Evolutionary conservation across 2,113 vertebrate species (phyloP), one percentile per base, ranked within the genome.

Genomic region (Mus pahari): DNA sequence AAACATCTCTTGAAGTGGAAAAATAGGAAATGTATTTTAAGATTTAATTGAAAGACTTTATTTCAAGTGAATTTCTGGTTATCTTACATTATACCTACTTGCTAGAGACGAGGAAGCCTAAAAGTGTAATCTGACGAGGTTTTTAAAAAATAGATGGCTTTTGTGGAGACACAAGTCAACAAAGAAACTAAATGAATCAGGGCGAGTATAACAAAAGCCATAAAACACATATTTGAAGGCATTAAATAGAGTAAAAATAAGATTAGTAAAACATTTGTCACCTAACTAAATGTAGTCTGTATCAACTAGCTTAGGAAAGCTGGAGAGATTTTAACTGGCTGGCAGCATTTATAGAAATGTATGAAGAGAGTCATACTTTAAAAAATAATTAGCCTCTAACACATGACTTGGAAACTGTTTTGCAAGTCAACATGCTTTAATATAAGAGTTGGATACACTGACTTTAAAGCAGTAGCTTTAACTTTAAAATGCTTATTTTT

Each of bases 191-290:
- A 26, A 53, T 83, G 96, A 83, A 81, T 84, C 95, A 96, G 10
- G 86, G 91, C 58, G 90, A 96, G 94, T 92, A 90, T 48, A 97
- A 60, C 60, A 90, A 97, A 92, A 36, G 17, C 3, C 66, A 68
- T 68, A 68, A 33, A 33, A 33, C 4, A 33, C 3, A 55, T 68
- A 62, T 74, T 96, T 96, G 19, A 89, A 96, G 89, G 96, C 97
- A 86, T 96, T 50, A 97, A 94, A 96, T 94, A 26, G 88, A 97
- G 96, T 94, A 60, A 98, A 98, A 98, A 97, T 94, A 97, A 83
- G 97, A 95, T 97, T 97, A 97, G 39, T n/a, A 93, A 62, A 17
- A 95, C n/a, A 95, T 96, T 98, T 92, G 39, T 66, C 36, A 91
- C 93, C 97, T 98, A 95, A 78, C 96, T 97, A 96, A 88, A 95